Conservation (phyloP, 64 coral and sea anemone species). For the Platygyra sinensis region DNA sequence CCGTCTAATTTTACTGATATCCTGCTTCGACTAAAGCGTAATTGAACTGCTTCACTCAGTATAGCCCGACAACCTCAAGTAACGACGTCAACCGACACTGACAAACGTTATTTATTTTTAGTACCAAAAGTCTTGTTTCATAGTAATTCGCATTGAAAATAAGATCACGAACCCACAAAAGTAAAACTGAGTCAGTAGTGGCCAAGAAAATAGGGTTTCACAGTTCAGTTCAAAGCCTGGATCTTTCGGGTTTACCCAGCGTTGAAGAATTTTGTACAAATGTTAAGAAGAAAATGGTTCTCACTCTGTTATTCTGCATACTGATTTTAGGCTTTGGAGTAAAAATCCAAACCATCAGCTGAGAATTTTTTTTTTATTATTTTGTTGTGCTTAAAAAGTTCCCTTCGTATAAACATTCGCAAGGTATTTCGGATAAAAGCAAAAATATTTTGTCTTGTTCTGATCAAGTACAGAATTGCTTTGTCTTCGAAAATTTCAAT, state of each 20-base stretch:
- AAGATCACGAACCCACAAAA: background rate
- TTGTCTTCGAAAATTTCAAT: background rate
- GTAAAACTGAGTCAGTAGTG: background rate
- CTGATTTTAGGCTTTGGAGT: no score
- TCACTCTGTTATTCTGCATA: no score
- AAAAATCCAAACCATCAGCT: no score
- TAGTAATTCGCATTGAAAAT: background rate
- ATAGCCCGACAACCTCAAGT: background rate
- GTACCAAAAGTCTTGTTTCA: background rate
- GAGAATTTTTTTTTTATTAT: no score
- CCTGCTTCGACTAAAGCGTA: background rate
- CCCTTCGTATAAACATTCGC: no score
- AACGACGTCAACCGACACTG: background rate
- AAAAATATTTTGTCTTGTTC: background rate
- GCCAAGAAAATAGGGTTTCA: background rate
- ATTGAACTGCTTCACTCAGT: background rate
- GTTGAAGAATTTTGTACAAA: background rate
- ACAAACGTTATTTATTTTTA: conserved; percentile 30
- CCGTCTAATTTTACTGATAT: background rate
- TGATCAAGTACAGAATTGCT: background rate
- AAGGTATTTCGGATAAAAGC: no score
- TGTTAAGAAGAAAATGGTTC: background rate
- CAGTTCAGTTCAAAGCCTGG: background rate
- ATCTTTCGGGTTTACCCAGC: background rate
- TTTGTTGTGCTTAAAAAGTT: no score